phyloP scores from a whole-genome alignment of 2,797 vertebrate genomes.

The Cossypha caffra region DNA sequence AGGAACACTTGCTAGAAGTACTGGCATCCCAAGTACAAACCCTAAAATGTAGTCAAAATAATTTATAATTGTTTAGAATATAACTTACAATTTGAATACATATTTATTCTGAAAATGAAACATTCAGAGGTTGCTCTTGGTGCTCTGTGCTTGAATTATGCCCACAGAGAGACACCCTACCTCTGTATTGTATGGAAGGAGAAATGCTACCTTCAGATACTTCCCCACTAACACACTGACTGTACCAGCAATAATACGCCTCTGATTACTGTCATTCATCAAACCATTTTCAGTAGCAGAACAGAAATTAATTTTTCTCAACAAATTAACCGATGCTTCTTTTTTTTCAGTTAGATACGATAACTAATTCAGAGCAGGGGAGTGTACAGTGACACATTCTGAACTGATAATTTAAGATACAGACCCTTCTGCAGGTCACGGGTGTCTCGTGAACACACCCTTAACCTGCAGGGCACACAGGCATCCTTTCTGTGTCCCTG shows the following conservation, averaged over 20 bases:
- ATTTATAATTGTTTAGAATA: neutral
- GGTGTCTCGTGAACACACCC: neutral
- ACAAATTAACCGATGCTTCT: neutral
- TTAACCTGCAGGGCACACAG: accelerated
- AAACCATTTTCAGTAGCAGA: neutral
- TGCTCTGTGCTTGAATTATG: neutral
- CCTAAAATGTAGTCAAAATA: neutral
- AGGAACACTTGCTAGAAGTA: neutral
- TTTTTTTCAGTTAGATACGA: neutral
- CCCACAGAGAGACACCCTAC: neutral
- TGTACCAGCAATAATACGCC: neutral
- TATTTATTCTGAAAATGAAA: neutral
- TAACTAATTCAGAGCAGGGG: neutral
- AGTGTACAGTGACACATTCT: neutral
- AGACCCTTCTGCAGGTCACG: accelerated
- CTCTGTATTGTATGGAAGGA: neutral
- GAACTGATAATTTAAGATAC: neutral
- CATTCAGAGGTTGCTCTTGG: neutral
- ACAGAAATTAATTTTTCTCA: neutral
- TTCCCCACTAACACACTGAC: neutral
- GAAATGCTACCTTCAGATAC: neutral
- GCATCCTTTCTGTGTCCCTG: neutral
- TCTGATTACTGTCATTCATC: neutral
- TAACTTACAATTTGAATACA: neutral
- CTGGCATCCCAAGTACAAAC: neutral